phyloP scores from a whole-genome alignment of 2,113 vertebrate genomes.

The Enhydra lutris region DNA sequence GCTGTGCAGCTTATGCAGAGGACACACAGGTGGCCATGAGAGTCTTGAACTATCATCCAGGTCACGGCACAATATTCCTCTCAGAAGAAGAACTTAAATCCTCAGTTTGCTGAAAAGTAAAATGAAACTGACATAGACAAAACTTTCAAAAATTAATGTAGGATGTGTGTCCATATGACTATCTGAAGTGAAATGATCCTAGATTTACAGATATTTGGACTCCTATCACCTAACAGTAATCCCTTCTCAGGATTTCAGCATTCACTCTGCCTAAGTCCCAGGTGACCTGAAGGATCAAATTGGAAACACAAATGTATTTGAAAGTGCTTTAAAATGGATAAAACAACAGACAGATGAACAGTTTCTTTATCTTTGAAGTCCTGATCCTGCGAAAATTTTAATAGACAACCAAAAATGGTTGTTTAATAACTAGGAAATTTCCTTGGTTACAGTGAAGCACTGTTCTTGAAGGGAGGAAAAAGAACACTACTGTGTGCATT shows the following conservation, averaged over 20 bases:
- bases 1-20: fast-evolving
- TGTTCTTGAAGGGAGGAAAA: background rate
- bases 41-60: background rate
- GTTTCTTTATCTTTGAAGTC: slow-evolving; percentile 19
- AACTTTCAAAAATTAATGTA: background rate
- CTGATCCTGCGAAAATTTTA: slow-evolving; percentile 3
- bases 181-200: background rate
- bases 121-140: background rate
- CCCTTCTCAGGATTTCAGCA: background rate
- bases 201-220: background rate
- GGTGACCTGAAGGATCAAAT: background rate
- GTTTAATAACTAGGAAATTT: background rate
- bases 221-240: background rate
- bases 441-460: background rate
- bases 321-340: background rate
- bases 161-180: background rate
- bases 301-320: background rate
- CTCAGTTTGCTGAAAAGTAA: background rate
- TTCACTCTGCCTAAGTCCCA: background rate
- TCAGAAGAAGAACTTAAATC: background rate
- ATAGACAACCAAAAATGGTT: slow-evolving; percentile 16
- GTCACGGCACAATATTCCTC: background rate
- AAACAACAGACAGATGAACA: background rate
- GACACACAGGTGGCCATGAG: background rate
- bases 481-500: background rate